These are phyloP conservation scores for Oscheius sp. DNA, from an alignment of 2,888 invertebrate genomes.

Conservation along the genomic window DNA sequence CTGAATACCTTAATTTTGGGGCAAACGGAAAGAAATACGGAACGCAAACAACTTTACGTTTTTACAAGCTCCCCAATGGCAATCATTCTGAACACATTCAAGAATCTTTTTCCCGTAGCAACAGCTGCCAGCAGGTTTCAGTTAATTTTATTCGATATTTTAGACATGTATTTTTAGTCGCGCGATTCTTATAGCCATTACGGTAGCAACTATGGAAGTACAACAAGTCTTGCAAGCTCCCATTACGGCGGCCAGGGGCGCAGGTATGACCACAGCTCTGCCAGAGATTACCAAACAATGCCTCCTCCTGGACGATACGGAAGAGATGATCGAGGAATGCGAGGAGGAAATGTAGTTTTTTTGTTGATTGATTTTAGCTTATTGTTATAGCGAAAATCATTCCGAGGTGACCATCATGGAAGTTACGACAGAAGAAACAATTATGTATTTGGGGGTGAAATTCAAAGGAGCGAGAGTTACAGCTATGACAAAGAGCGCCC, in stretches of 20 bases:
- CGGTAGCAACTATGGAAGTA: conserved; percentile 4
- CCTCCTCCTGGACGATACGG: conserved; percentile 4
- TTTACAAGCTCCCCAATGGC: no score
- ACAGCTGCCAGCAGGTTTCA: background rate
- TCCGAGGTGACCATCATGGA: background rate
- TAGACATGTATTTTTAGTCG: background rate
- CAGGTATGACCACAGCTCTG: background rate
- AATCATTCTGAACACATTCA: no score
- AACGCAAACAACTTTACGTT: no score
- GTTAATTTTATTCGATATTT: background rate
- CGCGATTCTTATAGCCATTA: conserved; percentile 8
- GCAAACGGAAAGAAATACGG: no score
- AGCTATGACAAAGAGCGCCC: conserved; percentile 16
- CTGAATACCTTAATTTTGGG: no score
- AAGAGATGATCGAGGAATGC: background rate
- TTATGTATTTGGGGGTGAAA: background rate
- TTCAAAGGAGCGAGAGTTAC: conserved; percentile 23
- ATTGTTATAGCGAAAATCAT: background rate
- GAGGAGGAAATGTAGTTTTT: background rate
- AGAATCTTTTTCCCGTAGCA: background rate
- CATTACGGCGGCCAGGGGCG: background rate
- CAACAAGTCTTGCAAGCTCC: conserved; percentile 9
- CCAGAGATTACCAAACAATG: background rate
- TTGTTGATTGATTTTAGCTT: background rate
- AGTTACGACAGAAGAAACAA: conserved; percentile 9